Percentiles rank a stretch among this genome's conserved stretches.
Conservation (phyloP, 2,113 vertebrate species). For the Poicephalus gulielmi region DNA sequence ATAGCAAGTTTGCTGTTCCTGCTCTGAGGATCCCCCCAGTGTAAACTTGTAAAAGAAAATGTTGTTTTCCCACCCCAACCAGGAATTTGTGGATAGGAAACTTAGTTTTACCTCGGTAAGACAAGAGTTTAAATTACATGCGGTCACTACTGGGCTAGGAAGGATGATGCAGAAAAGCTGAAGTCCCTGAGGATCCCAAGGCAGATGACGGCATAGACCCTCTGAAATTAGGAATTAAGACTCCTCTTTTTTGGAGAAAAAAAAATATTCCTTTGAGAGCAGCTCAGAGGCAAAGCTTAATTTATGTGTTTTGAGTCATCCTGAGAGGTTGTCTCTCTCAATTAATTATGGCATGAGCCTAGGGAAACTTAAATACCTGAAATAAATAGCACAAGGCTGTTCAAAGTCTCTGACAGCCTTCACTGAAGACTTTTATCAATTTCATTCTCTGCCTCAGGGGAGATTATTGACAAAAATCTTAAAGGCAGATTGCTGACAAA, state of each 20-base stretch:
- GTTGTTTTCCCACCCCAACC: rapidly evolving
- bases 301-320: constrained; percentile 6
- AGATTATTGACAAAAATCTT: not conserved
- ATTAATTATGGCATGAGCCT: constrained; percentile 30
- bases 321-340: constrained; percentile 17
- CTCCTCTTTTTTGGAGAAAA: not conserved
- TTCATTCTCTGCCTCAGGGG: not conserved
- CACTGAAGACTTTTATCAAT: not conserved
- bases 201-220: not conserved
- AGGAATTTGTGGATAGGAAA: rapidly evolving
- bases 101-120: not conserved
- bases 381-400: constrained; percentile 16
- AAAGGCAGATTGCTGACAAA: constrained; percentile 4
- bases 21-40: not conserved
- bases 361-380: constrained; percentile 27
- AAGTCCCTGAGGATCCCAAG: not conserved
- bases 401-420: not conserved
- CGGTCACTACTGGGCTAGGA: not conserved
- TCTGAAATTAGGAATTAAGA: not conserved
- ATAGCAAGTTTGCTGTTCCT: not conserved
- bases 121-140: not conserved
- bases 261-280: not conserved
- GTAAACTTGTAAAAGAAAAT: not conserved
- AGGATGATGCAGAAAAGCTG: not conserved
- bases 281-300: not conserved